Conservation (phyloP, 2,888 invertebrate genomes). For the Bellardia pandia region DNA sequence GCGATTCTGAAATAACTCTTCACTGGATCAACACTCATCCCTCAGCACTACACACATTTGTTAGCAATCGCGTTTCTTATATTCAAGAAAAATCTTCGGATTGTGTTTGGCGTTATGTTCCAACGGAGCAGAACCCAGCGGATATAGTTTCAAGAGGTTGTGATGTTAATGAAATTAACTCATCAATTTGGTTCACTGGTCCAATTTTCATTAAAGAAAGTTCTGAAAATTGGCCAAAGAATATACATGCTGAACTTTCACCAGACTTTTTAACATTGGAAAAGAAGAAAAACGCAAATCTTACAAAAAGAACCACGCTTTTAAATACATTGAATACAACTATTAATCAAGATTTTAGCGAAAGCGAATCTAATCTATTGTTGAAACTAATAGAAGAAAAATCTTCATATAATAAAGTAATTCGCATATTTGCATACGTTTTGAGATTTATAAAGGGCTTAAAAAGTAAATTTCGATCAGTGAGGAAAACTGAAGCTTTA, state of each 20-base stretch:
- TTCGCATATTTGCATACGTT: slow-evolving; percentile 3
- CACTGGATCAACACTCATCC: neutral
- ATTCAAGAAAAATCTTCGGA: neutral
- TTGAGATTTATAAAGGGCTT: neutral
- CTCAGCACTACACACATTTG: neutral
- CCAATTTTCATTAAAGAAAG: neutral
- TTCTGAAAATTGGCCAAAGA: neutral
- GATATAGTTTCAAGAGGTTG: neutral
- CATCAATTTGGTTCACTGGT: neutral
- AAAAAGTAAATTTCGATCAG: neutral
- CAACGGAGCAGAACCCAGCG: neutral
- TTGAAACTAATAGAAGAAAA: neutral
- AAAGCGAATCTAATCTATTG: neutral
- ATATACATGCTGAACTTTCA: neutral
- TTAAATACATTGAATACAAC: too few species aligned
- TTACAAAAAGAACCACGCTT: too few species aligned
- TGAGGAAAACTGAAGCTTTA: neutral
- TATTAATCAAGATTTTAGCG: too few species aligned
- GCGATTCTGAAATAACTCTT: neutral
- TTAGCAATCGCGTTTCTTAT: neutral
- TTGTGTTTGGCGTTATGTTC: slow-evolving; percentile 6
- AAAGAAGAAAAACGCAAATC: neutral
- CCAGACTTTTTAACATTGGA: neutral
- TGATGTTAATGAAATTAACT: neutral
- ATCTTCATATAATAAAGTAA: neutral